Percentiles rank a stretch among this genome's conserved stretches.
phyloP scores from a whole-genome alignment of 2,113 vertebrate species.

The Notothenia coriiceps region DNA sequence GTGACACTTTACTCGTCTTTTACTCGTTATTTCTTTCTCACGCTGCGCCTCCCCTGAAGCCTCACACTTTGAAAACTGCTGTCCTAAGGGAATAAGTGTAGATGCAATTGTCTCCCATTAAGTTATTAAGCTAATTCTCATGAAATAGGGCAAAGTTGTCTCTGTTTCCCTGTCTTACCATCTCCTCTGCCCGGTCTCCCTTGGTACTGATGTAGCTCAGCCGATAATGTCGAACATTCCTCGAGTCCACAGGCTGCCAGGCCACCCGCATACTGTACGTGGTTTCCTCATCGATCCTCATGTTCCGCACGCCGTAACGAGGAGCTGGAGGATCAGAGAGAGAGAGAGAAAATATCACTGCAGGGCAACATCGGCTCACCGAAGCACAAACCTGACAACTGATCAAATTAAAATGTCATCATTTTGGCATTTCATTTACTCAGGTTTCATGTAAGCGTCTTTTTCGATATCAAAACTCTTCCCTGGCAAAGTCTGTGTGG shows the following conservation, averaged over 20 bases:
- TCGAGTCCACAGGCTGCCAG: slow-evolving; percentile 87
- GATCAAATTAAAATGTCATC: not conserved
- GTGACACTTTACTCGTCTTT: too few species aligned
- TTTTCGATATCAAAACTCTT: not conserved
- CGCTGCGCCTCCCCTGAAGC: too few species aligned
- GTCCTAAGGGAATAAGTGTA: not conserved
- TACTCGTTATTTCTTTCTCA: too few species aligned
- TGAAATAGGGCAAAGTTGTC: not conserved
- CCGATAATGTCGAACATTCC: slow-evolving; percentile 87
- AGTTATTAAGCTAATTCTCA: not conserved
- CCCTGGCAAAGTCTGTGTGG: not conserved
- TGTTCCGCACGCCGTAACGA: slow-evolving; percentile 87
- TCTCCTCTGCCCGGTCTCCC: slow-evolving; percentile 90
- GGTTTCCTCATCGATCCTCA: slow-evolving; percentile 90
- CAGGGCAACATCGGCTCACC: not conserved
- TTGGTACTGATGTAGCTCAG: slow-evolving; percentile 88
- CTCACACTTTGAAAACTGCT: too few species aligned
- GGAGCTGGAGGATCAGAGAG: slow-evolving; percentile 82
- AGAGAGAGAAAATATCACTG: not conserved
- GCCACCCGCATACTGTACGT: slow-evolving; percentile 90
- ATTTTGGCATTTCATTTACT: slow-evolving; percentile 49
- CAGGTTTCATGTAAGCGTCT: not conserved
- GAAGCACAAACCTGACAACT: not conserved
- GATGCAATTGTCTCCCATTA: not conserved
- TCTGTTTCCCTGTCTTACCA: slow-evolving; percentile 76